Conservation (phyloP, 2,888 invertebrate species). For the Scaptomyza reducta region DNA sequence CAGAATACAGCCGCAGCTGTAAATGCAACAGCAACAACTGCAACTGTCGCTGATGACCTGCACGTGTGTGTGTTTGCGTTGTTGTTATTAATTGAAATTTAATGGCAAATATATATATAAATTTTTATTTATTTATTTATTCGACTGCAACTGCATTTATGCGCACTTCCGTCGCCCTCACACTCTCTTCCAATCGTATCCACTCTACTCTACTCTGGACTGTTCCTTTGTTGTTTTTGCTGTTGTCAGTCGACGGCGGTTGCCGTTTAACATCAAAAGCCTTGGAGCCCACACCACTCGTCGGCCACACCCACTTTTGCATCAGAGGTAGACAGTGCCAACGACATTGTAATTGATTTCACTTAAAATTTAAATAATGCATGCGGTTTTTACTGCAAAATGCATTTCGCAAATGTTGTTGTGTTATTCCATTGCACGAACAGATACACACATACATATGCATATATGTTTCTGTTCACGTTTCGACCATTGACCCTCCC, state of each 20-base stretch:
- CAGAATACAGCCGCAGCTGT: conserved; percentile 44
- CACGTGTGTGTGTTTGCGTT: conserved; percentile 76
- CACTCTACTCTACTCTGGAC: neutral
- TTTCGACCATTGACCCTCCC: neutral
- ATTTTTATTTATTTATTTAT: conserved; percentile 81
- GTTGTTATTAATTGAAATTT: conserved; percentile 83
- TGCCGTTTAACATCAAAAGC: conserved; percentile 74
- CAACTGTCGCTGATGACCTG: conserved; percentile 48
- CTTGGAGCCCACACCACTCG: conserved; percentile 24
- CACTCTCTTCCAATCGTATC: neutral
- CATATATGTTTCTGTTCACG: conserved; percentile 7
- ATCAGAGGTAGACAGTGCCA: conserved; percentile 23
- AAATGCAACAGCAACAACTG: conserved; percentile 36
- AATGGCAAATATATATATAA: conserved; percentile 80
- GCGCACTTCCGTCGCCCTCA: conserved; percentile 72
- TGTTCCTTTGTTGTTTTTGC: conserved; percentile 8
- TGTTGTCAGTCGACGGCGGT: conserved; percentile 31
- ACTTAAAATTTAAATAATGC: conserved; percentile 79
- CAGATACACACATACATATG: neutral
- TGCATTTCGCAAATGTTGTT: conserved; percentile 66
- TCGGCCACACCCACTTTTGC: neutral
- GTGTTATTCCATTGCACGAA: conserved; percentile 8
- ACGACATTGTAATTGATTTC: conserved; percentile 77
- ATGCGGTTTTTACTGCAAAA: conserved; percentile 80
- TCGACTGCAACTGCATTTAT: conserved; percentile 75